Conservation (phyloP, 64 coral and sea anemone species). For the Montipora efflorescens region DNA sequence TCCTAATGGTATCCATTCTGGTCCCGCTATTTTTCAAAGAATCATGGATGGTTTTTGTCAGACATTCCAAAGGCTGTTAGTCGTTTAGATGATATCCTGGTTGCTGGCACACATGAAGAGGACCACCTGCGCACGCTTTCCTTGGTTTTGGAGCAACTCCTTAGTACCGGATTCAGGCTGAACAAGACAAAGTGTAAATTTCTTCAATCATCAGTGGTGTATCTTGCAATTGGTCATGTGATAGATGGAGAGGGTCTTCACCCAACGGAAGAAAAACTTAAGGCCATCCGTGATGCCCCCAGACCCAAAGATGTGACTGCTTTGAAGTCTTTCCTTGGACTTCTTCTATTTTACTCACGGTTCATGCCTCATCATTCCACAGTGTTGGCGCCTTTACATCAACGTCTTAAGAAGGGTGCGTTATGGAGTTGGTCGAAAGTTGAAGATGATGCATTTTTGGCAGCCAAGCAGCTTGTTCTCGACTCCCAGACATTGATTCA, state of each 20-base stretch:
- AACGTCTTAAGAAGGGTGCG: constrained; percentile 14
- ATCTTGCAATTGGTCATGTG: not conserved
- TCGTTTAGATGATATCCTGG: constrained; percentile 58
- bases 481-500: constrained; percentile 62
- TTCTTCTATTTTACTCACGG: not conserved
- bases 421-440: constrained; percentile 37
- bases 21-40: constrained; percentile 11
- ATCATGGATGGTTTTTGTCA: constrained; percentile 60
- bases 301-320: constrained; percentile 38
- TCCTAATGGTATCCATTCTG: constrained; percentile 66
- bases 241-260: constrained; percentile 53
- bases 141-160: constrained; percentile 58
- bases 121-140: constrained; percentile 57
- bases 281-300: not conserved
- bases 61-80: constrained; percentile 55
- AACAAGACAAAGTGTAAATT: no score
- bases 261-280: constrained; percentile 50
- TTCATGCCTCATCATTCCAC: constrained; percentile 67
- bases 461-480: constrained; percentile 57
- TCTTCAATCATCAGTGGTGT: constrained; percentile 28
- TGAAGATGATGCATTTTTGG: constrained; percentile 50
- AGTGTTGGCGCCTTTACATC: constrained; percentile 38
- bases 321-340: constrained; percentile 53
- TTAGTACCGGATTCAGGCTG: not conserved
- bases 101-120: constrained; percentile 28